Conservation (phyloP, 2,888 invertebrate genomes). For the Hemistola chrysoprasaria region DNA sequence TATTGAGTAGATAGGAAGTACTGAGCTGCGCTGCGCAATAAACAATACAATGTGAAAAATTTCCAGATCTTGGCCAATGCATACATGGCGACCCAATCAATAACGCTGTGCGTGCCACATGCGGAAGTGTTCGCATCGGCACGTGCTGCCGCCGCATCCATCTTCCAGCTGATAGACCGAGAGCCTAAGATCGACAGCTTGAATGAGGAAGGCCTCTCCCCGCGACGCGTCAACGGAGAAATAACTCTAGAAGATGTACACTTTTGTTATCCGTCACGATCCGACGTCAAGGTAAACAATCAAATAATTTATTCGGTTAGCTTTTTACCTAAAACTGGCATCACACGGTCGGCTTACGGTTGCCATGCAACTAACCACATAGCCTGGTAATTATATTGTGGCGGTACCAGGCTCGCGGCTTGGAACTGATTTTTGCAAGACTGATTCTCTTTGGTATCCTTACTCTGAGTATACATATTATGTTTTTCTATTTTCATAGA, state of each 20-base stretch:
- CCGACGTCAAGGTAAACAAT: slow-evolving; percentile 84
- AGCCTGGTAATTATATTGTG: neutral
- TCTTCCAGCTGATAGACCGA: slow-evolving; percentile 88
- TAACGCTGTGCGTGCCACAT: slow-evolving; percentile 89
- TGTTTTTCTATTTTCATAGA: slow-evolving; percentile 5
- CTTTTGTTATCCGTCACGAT: slow-evolving; percentile 90
- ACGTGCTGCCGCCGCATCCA: slow-evolving; percentile 86
- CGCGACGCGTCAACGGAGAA: slow-evolving; percentile 83
- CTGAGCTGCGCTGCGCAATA: slow-evolving; percentile 4
- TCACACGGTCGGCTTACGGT: too few relatives aligned
- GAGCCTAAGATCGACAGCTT: slow-evolving; percentile 87
- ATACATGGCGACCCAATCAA: slow-evolving; percentile 89
- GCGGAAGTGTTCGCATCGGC: slow-evolving; percentile 88
- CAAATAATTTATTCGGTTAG: too few relatives aligned
- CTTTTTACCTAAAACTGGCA: too few relatives aligned
- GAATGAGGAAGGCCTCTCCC: slow-evolving; percentile 82
- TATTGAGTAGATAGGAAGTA: slow-evolving; percentile 80
- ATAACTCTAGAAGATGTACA: slow-evolving; percentile 86
- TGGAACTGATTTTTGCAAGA: too few relatives aligned
- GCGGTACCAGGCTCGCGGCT: too few relatives aligned
- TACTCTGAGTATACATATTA: too few relatives aligned
- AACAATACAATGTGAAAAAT: slow-evolving; percentile 1
- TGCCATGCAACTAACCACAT: too few relatives aligned
- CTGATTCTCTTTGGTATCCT: too few relatives aligned
- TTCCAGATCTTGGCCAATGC: slow-evolving; percentile 87